Evolutionary conservation across 2,888 invertebrate genomes (phyloP), one percentile per base, ranked within the genome.

Genomic region (Scaptodrosophila latifasciaeformis): DNA sequence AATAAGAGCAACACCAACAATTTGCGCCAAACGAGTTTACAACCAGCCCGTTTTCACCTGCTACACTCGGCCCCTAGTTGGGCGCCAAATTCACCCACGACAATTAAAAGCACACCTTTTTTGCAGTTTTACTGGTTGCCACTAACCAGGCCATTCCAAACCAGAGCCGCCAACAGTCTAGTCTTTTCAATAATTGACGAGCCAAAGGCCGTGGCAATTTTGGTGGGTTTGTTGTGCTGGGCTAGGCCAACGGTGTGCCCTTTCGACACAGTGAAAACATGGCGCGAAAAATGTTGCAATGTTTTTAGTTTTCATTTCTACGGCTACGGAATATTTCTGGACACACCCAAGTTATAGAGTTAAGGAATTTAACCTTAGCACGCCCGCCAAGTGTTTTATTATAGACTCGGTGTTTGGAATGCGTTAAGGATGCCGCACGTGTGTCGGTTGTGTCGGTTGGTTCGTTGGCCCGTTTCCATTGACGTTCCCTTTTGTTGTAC

Each of bases 71-170:
- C n/a, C n/a, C n/a, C n/a, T n/a, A n/a, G n/a, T n/a, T n/a, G 10
- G 7, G 72, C 46, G 56, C 80, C 68, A 71, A 79, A 79, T 75
- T 48, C 52, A 65, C 55, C 49, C 55, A 59, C 65, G 65, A 77
- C 83, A 83, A 81, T 82, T 81, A 83, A 81, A 82, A 82, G 66
- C 77, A 70, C 66, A 83, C 82, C 82, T 80, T 67, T 80, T 7
- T 37, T 62, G 57, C 63, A 54, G 70, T 50, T n/a, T n/a, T n/a
- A n/a, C n/a, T n/a, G n/a, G n/a, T n/a, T 70, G 58, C 34, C 12
- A 4, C 34, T 34, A 30, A 15, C 21, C 13, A 34, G 34, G 6
- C n/a, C 12, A 21, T 24, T 19, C 6, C 15, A 40, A 15, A 39
- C 9, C 12, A 2, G 19, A n/a, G 21, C n/a, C 21, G 24, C 12